Conservation (phyloP, 2,888 invertebrate genomes). For the Sesamia inferens region DNA sequence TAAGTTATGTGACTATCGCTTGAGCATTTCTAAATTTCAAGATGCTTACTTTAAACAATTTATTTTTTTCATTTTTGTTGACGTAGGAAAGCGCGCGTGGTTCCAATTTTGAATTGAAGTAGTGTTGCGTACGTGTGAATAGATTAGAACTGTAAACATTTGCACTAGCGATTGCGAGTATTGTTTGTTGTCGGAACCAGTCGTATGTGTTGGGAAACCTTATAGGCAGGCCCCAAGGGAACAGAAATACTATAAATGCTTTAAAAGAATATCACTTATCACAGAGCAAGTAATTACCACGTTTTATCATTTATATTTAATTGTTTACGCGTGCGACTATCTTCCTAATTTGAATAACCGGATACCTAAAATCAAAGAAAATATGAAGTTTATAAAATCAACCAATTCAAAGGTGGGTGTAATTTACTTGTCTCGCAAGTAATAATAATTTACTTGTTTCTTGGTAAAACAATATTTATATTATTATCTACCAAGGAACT, state of each 20-base stretch:
- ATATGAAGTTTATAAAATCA: neutral
- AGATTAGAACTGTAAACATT: slow-evolving; percentile 76
- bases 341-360: neutral
- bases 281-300: no score
- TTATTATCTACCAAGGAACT: no score
- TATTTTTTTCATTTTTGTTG: slow-evolving; percentile 6
- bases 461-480: neutral
- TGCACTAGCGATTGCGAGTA: slow-evolving; percentile 81
- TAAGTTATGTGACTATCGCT: neutral
- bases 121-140: slow-evolving; percentile 65
- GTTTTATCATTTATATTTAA: neutral
- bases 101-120: slow-evolving; percentile 62
- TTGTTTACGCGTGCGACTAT: neutral
- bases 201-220: slow-evolving; percentile 56
- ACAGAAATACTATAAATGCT: neutral
- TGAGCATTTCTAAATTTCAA: neutral
- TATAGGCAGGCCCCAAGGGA: slow-evolving; percentile 24
- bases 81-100: slow-evolving; percentile 12
- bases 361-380: neutral
- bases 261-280: no score
- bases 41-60: neutral
- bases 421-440: neutral
- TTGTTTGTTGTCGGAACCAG: slow-evolving; percentile 71
- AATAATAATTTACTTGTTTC: neutral
- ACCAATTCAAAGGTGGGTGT: neutral